A percentile compares a stretch with the other conserved stretches of the same genome.
Conservation (phyloP, 2,888 invertebrate species). For the Drosophila neonasuta region DNA sequence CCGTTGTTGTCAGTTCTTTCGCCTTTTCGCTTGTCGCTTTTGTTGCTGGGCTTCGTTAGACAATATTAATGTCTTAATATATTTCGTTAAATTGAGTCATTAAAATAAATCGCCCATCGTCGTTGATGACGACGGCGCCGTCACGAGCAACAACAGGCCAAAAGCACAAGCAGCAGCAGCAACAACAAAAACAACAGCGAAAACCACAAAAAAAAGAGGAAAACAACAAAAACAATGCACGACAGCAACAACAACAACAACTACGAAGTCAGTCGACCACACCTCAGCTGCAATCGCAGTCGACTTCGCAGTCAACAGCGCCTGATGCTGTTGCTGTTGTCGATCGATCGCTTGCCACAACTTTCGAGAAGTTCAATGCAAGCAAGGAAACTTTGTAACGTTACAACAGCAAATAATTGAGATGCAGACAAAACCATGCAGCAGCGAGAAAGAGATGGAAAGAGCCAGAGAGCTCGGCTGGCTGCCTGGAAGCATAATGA, state of each 20-base stretch:
- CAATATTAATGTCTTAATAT: conserved; percentile 77
- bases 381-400: conserved; percentile 51
- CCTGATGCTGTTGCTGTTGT: conserved; percentile 28
- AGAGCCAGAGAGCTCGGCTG: conserved; percentile 19
- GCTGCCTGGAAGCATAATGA: conserved; percentile 63
- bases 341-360: conserved; percentile 50
- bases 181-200: conserved; percentile 8
- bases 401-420: conserved; percentile 72
- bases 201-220: conserved; percentile 21
- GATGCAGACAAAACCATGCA: conserved; percentile 44
- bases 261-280: conserved; percentile 50
- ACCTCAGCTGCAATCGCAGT: conserved; percentile 46
- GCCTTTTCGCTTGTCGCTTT: conserved; percentile 16
- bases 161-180: conserved; percentile 13
- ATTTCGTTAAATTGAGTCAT: conserved; percentile 80
- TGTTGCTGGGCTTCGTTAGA: conserved; percentile 63
- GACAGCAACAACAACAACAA: conserved; percentile 21
- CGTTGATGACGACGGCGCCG: conserved; percentile 62
- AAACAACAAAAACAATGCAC: conserved; percentile 15
- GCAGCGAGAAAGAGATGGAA: conserved; percentile 16
- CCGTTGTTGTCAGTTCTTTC: conserved; percentile 5
- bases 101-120: conserved; percentile 78
- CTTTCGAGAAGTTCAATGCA: conserved; percentile 60
- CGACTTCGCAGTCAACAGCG: not conserved
- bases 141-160: conserved; percentile 61